A percentile compares a stretch with the other conserved stretches of the same genome.
Evolutionary conservation across 2,888 invertebrate genomes (phyloP).

Genomic region (Chrysina gloriosa): DNA sequence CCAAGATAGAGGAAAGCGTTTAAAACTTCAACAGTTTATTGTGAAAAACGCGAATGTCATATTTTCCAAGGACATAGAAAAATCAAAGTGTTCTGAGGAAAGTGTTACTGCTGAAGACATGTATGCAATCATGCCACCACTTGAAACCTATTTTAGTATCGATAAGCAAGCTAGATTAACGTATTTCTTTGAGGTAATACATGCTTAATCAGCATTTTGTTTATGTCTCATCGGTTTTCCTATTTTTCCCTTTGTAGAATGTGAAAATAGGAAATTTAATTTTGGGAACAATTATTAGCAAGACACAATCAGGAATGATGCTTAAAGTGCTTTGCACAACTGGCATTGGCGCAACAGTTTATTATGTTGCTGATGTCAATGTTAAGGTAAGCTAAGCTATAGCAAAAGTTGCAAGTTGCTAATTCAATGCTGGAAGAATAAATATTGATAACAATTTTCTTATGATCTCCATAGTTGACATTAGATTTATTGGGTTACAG

Average conservation of each 20-base stretch:
- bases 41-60: constrained; percentile 85
- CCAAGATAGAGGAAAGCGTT: constrained; percentile 84
- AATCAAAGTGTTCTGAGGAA: constrained; percentile 66
- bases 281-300: constrained; percentile 81
- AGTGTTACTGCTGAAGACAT: constrained; percentile 71
- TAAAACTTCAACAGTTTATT: constrained; percentile 89
- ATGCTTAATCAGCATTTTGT: constrained; percentile 48
- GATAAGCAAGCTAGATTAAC: constrained; percentile 81
- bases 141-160: constrained; percentile 85
- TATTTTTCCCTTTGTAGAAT: constrained; percentile 64
- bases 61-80: constrained; percentile 72
- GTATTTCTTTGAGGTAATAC: constrained; percentile 88
- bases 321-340: constrained; percentile 88
- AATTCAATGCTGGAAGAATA: too few species aligned
- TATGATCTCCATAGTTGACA: too few species aligned
- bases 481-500: constrained; percentile 65
- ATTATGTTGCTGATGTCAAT: constrained; percentile 87
- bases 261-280: constrained; percentile 84
- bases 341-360: constrained; percentile 78
- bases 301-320: constrained; percentile 78
- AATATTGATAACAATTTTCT: too few species aligned
- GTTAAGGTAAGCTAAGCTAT: too few species aligned
- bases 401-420: too few species aligned
- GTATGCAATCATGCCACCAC: constrained; percentile 86
- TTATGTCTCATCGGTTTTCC: constrained; percentile 3